Evolutionary conservation across 2,113 vertebrate genomes (phyloP).

Genomic region (Oncorhynchus clarkii): DNA sequence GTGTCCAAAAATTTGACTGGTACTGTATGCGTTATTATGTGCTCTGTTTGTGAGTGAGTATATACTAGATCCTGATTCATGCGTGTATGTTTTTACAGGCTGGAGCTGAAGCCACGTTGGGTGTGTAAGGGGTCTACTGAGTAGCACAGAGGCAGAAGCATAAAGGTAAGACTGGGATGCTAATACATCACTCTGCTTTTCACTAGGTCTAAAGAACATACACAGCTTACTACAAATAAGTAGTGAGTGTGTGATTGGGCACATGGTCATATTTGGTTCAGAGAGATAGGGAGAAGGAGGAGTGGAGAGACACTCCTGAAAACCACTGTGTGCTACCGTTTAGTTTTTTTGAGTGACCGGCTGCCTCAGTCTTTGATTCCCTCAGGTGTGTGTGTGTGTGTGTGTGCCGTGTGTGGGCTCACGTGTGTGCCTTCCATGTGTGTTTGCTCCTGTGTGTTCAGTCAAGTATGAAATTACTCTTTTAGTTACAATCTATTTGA

Average conservation of each 20-base stretch:
- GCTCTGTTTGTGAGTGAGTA: too few relatives aligned
- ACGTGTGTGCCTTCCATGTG: neutral
- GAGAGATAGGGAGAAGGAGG: neutral
- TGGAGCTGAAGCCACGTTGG: neutral
- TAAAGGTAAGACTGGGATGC: neutral
- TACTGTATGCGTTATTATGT: too few relatives aligned
- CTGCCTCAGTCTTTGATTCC: neutral
- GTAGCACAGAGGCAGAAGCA: neutral
- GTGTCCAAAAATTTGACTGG: too few relatives aligned
- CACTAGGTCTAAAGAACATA: neutral
- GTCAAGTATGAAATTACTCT: conserved; percentile 42
- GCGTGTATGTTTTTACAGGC: neutral
- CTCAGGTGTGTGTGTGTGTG: neutral
- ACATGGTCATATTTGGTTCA: neutral
- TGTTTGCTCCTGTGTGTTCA: conserved; percentile 3
- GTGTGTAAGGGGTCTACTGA: neutral
- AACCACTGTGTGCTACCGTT: neutral
- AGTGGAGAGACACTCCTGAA: neutral
- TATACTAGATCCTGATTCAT: neutral
- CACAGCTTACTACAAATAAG: neutral
- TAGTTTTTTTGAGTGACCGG: neutral
- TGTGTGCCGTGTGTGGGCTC: neutral
- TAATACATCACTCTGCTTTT: neutral
- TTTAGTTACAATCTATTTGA: conserved; percentile 15
- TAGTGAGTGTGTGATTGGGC: neutral